Evolutionary conservation across 2,797 vertebrate genomes (phyloP), one percentile per base, ranked within the genome.

Genomic region (Microhierax caerulescens): DNA sequence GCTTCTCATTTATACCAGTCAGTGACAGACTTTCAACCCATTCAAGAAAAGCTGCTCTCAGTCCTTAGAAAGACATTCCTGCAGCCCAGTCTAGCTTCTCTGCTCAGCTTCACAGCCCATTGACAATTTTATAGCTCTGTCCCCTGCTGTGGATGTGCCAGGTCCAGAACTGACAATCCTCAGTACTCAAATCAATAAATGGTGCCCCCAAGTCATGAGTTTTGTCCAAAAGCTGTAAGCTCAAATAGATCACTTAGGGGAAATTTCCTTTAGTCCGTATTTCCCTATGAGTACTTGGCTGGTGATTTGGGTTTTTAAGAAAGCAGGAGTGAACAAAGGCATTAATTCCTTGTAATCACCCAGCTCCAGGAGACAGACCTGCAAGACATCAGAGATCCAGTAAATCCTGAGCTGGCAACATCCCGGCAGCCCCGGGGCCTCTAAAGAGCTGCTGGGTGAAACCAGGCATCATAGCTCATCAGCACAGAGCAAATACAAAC

Each of bases 361-460:
- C 70, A 47, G 45, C 77, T 94, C 84, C 75, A 70, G 90, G 78
- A 94, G 68, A 74, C 75, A 83, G 72, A 95, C 78, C 81, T 85
- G 60, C 45, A 74, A 75, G 61, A 77, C 67, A n/a, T 48, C 7
- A 12, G 85, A 94, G 69, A 86, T 83, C 30, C 0, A 2, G 10
- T 78, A 87, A 94, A 95, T 84, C 60, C 86, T 77, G 72, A 89
- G 30, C 53, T 95, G 93, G 83, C 93, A 89, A 37, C 64, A 70
- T 30, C 75, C 48, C 32, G 18, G 41, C 68, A 78, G 70, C 48
- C 63, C 39, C 60, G 30, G 28, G 37, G 34, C 78, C 68, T 92
- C 86, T 36, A 27, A 87, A 91, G 45, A 70, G 30, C 60, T 1
- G 0, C 30, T 74, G 88, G 53, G 27, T 79, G 53, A 74, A 89